phyloP scores from a whole-genome alignment of 2,888 invertebrate species.

The Ectemnius cavifrons region DNA sequence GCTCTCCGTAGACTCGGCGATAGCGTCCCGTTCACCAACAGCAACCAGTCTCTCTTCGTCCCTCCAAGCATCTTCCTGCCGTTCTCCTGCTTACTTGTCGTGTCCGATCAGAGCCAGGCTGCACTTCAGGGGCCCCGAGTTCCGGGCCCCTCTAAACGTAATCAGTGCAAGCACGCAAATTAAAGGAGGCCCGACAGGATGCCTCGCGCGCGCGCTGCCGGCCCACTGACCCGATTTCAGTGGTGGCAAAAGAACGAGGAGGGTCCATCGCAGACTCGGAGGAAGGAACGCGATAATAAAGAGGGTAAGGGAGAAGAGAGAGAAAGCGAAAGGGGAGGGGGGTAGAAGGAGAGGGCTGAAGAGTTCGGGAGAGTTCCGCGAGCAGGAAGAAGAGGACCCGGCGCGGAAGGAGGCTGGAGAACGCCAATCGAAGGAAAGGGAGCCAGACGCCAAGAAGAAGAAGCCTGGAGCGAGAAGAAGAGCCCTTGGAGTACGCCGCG shows the following conservation, averaged over 20 bases:
- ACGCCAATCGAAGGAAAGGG: constrained; percentile 46
- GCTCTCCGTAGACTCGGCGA: constrained; percentile 46
- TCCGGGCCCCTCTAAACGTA: constrained; percentile 38
- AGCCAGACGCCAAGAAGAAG: constrained; percentile 22
- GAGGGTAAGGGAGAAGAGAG: constrained; percentile 7
- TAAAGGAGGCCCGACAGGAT: constrained; percentile 50
- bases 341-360: background rate
- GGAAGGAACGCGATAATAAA: constrained; percentile 39
- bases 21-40: constrained; percentile 18
- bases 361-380: too few species aligned
- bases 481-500: constrained; percentile 9
- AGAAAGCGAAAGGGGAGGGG: constrained; percentile 3
- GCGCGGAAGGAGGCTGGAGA: background rate
- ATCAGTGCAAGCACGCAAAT: constrained; percentile 60
- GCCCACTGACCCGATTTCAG: constrained; percentile 70
- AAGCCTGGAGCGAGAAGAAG: constrained; percentile 11
- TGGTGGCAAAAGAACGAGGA: background rate
- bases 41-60: background rate
- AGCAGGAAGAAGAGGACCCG: background rate
- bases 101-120: background rate
- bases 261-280: constrained; percentile 22
- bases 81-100: constrained; percentile 3
- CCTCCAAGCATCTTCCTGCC: constrained; percentile 1
- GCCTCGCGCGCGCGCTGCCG: constrained; percentile 43
- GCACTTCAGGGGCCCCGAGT: constrained; percentile 1